phyloP scores from a whole-genome alignment of 2,888 invertebrate genomes.

The Xanthia icteritia region DNA sequence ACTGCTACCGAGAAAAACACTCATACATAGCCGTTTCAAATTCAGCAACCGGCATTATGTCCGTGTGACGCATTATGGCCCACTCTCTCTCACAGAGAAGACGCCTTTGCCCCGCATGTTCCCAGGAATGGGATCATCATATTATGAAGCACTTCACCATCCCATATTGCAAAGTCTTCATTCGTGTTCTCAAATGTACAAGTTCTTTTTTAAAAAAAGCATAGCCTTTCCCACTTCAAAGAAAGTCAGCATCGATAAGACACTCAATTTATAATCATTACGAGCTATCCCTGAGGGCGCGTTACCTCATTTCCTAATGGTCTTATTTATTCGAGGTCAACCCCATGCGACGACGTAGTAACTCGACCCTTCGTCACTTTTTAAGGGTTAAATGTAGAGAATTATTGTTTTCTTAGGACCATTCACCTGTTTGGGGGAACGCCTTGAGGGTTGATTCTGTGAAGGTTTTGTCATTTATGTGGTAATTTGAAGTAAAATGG shows the following conservation, averaged over 20 bases:
- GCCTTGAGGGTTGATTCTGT: conserved; percentile 2
- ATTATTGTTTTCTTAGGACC: conserved; percentile 64
- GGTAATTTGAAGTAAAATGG: conserved; percentile 2
- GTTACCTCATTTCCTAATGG: conserved; percentile 66
- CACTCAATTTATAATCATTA: conserved; percentile 68
- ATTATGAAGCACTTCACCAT: no score
- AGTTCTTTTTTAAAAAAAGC: neutral
- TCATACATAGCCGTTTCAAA: no score
- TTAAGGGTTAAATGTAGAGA: conserved; percentile 56
- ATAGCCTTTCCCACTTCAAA: conserved; percentile 6
- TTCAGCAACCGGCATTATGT: no score
- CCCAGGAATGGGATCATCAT: no score
- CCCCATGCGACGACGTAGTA: conserved; percentile 37
- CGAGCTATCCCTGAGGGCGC: conserved; percentile 50
- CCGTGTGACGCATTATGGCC: no score
- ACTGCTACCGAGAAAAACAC: no score
- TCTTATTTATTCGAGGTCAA: conserved; percentile 62
- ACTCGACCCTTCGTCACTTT: conserved; percentile 59
- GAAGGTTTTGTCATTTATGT: conserved; percentile 34
- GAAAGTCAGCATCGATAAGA: conserved; percentile 41
- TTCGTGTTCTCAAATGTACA: no score
- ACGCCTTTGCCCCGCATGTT: no score
- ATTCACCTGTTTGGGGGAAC: conserved; percentile 7
- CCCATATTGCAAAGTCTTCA: no score
- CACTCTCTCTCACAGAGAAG: no score